Evolutionary conservation across 2,888 invertebrate genomes (phyloP).

Genomic region (Aleiodes leptofemur): DNA sequence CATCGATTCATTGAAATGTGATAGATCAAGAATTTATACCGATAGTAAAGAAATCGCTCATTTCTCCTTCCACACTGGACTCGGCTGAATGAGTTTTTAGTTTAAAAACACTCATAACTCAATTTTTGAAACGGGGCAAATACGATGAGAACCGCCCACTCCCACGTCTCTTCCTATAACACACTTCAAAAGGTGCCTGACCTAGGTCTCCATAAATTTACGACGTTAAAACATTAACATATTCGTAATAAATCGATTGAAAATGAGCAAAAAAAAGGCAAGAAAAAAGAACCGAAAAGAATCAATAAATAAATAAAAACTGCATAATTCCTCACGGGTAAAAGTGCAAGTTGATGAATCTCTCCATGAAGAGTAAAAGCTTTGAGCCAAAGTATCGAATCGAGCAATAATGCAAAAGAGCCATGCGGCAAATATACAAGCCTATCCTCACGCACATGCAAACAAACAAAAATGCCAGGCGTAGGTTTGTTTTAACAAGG

Average conservation of each 20-base stretch:
- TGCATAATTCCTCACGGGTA: background rate
- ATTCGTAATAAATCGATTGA: slow-evolving; percentile 35
- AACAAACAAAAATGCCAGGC: slow-evolving; percentile 54
- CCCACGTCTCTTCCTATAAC: background rate
- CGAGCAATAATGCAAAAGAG: slow-evolving; percentile 20
- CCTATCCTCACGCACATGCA: slow-evolving; percentile 13
- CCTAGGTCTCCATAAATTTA: slow-evolving; percentile 22
- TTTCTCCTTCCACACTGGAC: background rate
- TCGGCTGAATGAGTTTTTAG: slow-evolving; percentile 30
- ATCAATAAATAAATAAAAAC: background rate
- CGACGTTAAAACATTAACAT: slow-evolving; percentile 9
- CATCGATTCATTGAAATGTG: no score
- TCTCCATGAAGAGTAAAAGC: slow-evolving; percentile 41
- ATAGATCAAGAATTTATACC: no score
- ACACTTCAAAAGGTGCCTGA: slow-evolving; percentile 6
- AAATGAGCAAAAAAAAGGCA: slow-evolving; percentile 56
- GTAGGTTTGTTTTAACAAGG: slow-evolving; percentile 76
- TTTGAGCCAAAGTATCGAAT: slow-evolving; percentile 23
- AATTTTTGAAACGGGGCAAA: slow-evolving; percentile 18
- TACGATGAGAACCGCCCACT: slow-evolving; percentile 20
- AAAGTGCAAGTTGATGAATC: slow-evolving; percentile 42
- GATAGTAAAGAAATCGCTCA: no score
- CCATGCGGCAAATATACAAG: background rate
- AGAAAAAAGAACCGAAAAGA: background rate
- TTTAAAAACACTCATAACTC: slow-evolving; percentile 33